phyloP scores from a whole-genome alignment of 2,113 vertebrate species.

The Ivindomyrus marchei region DNA sequence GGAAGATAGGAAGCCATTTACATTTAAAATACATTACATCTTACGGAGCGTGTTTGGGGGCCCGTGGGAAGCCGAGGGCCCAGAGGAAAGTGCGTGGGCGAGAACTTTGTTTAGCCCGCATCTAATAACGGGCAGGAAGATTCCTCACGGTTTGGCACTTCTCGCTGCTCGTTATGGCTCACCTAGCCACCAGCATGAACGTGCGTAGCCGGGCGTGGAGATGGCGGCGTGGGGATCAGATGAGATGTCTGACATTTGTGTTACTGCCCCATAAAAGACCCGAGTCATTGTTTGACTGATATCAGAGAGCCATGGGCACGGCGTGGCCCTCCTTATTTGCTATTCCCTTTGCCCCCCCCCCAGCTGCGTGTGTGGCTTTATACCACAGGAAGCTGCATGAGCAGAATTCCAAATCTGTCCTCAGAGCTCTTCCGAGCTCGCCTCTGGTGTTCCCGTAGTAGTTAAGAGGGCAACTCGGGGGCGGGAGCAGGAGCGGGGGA shows the following conservation, averaged over 20 bases:
- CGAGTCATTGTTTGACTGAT: background rate
- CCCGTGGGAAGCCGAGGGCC: background rate
- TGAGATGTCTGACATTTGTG: background rate
- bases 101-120: background rate
- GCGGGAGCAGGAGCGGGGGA: background rate
- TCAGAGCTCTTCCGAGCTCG: background rate
- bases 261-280: background rate
- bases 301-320: background rate
- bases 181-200: background rate
- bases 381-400: background rate
- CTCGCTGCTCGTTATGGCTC: background rate
- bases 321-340: background rate
- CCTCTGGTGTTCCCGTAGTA: background rate
- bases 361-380: background rate
- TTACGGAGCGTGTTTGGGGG: background rate
- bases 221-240: background rate
- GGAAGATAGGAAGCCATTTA: constrained; percentile 6
- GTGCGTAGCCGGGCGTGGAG: background rate
- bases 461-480: background rate
- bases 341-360: background rate
- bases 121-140: background rate
- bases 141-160: background rate
- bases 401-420: background rate
- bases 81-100: background rate
- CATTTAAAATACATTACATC: constrained; percentile 10